Conservation (phyloP, 2,113 vertebrate genomes). For the Etheostoma spectabile region DNA sequence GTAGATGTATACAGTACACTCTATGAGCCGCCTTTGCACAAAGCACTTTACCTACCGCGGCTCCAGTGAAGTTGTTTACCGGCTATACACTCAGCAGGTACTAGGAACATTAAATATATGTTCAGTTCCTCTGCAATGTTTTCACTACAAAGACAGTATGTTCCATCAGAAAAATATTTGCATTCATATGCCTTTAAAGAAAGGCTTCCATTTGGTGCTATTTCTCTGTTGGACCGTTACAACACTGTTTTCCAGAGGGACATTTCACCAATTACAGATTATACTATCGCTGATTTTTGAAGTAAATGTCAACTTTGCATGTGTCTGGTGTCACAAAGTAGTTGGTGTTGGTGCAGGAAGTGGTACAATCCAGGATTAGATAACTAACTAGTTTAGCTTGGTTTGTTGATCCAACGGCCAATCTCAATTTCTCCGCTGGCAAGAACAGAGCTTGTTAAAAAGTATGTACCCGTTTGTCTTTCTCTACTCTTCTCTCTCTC, state of each 20-base stretch:
- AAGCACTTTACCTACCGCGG: neutral
- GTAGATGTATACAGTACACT: neutral
- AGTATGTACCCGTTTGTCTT: slow-evolving; percentile 49
- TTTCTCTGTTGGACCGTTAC: neutral
- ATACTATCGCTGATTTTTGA: neutral
- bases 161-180: neutral
- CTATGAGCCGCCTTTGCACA: neutral
- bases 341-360: neutral
- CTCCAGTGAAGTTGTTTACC: neutral
- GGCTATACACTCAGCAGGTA: neutral
- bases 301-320: neutral
- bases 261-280: neutral
- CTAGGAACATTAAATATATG: neutral
- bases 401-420: slow-evolving; percentile 54
- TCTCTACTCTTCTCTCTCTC: slow-evolving; percentile 20
- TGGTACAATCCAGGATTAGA: slow-evolving; percentile 27
- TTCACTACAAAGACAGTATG: neutral
- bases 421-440: slow-evolving; percentile 60
- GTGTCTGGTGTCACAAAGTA: neutral
- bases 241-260: neutral
- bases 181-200: neutral
- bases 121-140: neutral
- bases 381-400: neutral
- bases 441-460: slow-evolving; percentile 53
- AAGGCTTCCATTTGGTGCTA: neutral